phyloP scores from a whole-genome alignment of 2,797 vertebrate species.

The Selene dorsalis region DNA sequence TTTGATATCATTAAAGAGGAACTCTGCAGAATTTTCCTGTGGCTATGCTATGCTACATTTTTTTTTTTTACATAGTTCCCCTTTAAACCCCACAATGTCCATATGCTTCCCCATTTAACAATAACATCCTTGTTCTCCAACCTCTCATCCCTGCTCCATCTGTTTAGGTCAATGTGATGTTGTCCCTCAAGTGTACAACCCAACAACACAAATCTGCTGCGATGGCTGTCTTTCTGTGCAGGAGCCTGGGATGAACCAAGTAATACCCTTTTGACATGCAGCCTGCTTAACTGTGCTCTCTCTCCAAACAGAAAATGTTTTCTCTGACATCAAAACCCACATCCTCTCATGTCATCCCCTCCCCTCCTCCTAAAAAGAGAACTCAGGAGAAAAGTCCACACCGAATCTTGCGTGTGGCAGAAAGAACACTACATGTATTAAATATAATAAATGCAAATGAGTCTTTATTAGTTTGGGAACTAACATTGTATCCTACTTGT shows the following conservation, averaged over 20 bases:
- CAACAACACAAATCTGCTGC: slow-evolving; percentile 21
- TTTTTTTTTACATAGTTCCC: too few relatives aligned
- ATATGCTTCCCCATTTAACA: not conserved
- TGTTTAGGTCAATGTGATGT: slow-evolving; percentile 7
- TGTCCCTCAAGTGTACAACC: not conserved
- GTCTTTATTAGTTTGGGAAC: not conserved
- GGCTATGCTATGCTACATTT: too few relatives aligned
- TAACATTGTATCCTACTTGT: not conserved
- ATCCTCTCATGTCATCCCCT: too few relatives aligned
- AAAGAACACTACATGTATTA: not conserved
- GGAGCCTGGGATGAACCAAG: slow-evolving; percentile 14
- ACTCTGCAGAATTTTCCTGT: too few relatives aligned
- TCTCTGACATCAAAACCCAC: not conserved
- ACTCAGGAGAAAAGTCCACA: too few relatives aligned
- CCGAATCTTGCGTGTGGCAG: too few relatives aligned
- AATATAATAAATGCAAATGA: not conserved
- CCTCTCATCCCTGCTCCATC: fast-evolving
- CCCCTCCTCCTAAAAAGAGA: too few relatives aligned
- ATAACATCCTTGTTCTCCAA: not conserved
- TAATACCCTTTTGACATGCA: slow-evolving; percentile 14
- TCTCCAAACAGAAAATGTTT: not conserved
- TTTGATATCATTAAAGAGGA: too few relatives aligned
- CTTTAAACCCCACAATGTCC: not conserved
- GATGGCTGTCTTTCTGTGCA: slow-evolving; percentile 12
- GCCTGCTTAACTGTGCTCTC: not conserved